phyloP scores from a whole-genome alignment of 53 echinoderm and acorn worm species.

The Mesocentrotus franciscanus region DNA sequence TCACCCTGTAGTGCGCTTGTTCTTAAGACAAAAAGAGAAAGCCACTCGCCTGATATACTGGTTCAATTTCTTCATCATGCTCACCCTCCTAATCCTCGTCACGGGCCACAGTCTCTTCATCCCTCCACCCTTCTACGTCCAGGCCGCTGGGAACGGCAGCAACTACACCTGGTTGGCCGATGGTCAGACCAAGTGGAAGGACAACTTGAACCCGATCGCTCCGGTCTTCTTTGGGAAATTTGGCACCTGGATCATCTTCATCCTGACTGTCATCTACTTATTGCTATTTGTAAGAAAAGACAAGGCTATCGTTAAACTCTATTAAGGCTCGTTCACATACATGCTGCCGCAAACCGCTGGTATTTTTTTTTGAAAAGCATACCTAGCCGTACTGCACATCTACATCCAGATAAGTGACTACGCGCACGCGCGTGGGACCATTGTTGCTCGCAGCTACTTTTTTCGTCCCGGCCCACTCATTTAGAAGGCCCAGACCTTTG shows the following conservation, averaged over 20 bases:
- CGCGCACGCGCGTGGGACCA: too few relatives aligned
- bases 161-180: slow-evolving; percentile 56
- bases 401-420: too few relatives aligned
- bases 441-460: too few relatives aligned
- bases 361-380: too few relatives aligned
- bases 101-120: slow-evolving; percentile 28
- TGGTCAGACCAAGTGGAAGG: slow-evolving; percentile 1
- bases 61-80: slow-evolving; percentile 18
- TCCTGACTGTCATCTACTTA: slow-evolving; percentile 22
- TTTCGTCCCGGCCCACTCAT: too few relatives aligned
- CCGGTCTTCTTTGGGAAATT: slow-evolving; percentile 27
- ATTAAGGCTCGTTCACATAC: too few relatives aligned
- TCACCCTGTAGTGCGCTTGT: slow-evolving; percentile 13
- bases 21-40: background rate
- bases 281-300: slow-evolving; percentile 39
- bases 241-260: slow-evolving; percentile 34
- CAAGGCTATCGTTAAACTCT: too few relatives aligned
- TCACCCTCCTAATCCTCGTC: background rate
- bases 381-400: too few relatives aligned
- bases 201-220: background rate
- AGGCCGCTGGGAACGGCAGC: background rate
- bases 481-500: too few relatives aligned
- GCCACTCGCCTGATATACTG: slow-evolving; percentile 25
- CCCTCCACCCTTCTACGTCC: slow-evolving; percentile 42
- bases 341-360: background rate